These are phyloP conservation scores for Coendou prehensilis DNA, from an alignment of 2,797 vertebrate species.

Conservation along the genomic window DNA sequence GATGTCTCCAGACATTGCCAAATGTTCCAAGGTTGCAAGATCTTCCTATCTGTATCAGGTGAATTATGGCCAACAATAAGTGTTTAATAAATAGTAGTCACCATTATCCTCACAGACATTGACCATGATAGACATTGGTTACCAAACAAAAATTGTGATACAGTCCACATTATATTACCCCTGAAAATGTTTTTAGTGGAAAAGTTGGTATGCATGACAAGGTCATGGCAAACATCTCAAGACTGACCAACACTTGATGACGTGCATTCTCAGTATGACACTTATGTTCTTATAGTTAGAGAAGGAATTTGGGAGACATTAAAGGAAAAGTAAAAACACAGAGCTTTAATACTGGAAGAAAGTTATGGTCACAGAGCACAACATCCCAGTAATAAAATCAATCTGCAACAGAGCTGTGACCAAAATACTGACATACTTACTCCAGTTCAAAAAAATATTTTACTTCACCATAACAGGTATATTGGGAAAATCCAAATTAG, in stretches of 20 bases:
- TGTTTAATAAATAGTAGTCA: neutral
- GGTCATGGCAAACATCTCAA: neutral
- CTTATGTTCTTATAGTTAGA: neutral
- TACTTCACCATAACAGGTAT: constrained; percentile 64
- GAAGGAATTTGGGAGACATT: neutral
- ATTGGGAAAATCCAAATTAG: constrained; percentile 70
- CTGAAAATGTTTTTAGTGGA: neutral
- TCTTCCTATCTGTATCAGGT: neutral
- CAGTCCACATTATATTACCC: neutral
- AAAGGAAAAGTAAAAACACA: constrained; percentile 36
- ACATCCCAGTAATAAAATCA: constrained; percentile 24
- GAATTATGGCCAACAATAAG: constrained; percentile 10
- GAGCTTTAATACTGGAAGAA: constrained; percentile 27
- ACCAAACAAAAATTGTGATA: neutral
- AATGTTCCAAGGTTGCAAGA: neutral
- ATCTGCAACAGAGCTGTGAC: constrained; percentile 51
- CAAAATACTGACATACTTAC: constrained; percentile 65
- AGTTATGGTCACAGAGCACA: neutral
- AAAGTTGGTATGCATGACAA: constrained; percentile 7
- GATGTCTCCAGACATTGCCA: neutral
- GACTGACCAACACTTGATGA: neutral
- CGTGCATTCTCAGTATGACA: neutral
- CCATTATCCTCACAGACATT: neutral
- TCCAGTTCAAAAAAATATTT: constrained; percentile 72
- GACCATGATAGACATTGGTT: neutral